Percentiles rank a stretch among this genome's conserved stretches.
Evolutionary conservation across 2,113 vertebrate species (phyloP).

Genomic region (Apteryx owenii): DNA sequence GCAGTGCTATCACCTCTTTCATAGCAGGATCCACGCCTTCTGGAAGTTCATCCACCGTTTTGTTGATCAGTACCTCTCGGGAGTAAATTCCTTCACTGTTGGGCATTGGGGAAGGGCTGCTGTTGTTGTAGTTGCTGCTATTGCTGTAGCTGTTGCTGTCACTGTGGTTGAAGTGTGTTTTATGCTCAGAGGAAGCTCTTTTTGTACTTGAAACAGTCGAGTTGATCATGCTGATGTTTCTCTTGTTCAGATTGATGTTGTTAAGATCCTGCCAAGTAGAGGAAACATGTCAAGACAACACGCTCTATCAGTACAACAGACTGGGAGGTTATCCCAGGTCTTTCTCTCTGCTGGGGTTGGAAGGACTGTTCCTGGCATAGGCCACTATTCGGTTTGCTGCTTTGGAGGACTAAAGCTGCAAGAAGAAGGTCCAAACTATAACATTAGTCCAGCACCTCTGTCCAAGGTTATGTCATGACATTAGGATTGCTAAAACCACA

Average conservation of each 20-base stretch:
- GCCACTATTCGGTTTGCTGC: background rate
- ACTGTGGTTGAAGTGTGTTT: background rate
- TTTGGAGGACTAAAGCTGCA: background rate
- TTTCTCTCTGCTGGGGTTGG: background rate
- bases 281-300: background rate
- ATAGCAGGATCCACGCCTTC: slow-evolving; percentile 82
- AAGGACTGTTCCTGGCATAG: background rate
- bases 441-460: background rate
- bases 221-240: background rate
- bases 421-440: background rate
- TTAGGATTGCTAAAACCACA: background rate
- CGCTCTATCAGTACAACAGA: background rate
- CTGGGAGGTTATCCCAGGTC: background rate
- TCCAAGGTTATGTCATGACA: background rate
- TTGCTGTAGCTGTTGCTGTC: background rate
- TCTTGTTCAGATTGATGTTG: slow-evolving; percentile 73
- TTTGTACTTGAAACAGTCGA: background rate
- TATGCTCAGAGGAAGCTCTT: slow-evolving; percentile 13
- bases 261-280: slow-evolving; percentile 78
- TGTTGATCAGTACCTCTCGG: slow-evolving; percentile 78
- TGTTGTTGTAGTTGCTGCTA: background rate
- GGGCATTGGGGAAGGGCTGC: background rate
- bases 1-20: slow-evolving; percentile 81
- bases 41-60: slow-evolving; percentile 78
- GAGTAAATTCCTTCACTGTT: slow-evolving; percentile 36